phyloP scores from a whole-genome alignment of 2,797 vertebrate genomes.

The Distichodus sexfasciatus region DNA sequence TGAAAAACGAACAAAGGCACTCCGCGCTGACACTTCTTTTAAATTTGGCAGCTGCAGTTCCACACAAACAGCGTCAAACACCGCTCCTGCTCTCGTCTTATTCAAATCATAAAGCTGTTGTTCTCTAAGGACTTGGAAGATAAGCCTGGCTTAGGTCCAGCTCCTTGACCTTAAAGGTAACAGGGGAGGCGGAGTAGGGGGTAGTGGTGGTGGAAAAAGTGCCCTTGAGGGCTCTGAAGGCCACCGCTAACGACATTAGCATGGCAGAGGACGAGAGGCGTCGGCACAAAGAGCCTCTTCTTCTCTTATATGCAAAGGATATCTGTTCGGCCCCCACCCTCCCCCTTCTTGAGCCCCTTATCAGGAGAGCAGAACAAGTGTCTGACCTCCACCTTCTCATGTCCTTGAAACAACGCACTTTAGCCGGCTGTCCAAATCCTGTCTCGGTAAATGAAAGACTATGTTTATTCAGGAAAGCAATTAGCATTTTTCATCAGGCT shows the following conservation, averaged over 20 bases:
- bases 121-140: slow-evolving; percentile 45
- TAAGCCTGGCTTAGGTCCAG: slow-evolving; percentile 38
- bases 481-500: slow-evolving; percentile 52
- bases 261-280: slow-evolving; percentile 19
- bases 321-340: neutral
- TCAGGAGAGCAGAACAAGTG: neutral
- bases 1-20: neutral
- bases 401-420: slow-evolving; percentile 7
- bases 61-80: neutral
- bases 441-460: slow-evolving; percentile 23
- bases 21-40: neutral
- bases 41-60: neutral
- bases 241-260: slow-evolving; percentile 22
- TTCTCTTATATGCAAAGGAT: slow-evolving; percentile 6
- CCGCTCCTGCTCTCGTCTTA: slow-evolving; percentile 14
- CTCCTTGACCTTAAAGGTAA: slow-evolving; percentile 44
- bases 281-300: slow-evolving; percentile 12
- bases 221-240: slow-evolving; percentile 9
- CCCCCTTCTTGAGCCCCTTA: neutral
- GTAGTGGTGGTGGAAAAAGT: slow-evolving; percentile 9
- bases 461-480: slow-evolving; percentile 45
- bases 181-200: neutral
- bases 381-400: slow-evolving; percentile 18
- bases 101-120: slow-evolving; percentile 61
- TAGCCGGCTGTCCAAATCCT: neutral